Evolutionary conservation across 2,113 vertebrate species (phyloP).

Genomic region (Oceanodroma tethys): DNA sequence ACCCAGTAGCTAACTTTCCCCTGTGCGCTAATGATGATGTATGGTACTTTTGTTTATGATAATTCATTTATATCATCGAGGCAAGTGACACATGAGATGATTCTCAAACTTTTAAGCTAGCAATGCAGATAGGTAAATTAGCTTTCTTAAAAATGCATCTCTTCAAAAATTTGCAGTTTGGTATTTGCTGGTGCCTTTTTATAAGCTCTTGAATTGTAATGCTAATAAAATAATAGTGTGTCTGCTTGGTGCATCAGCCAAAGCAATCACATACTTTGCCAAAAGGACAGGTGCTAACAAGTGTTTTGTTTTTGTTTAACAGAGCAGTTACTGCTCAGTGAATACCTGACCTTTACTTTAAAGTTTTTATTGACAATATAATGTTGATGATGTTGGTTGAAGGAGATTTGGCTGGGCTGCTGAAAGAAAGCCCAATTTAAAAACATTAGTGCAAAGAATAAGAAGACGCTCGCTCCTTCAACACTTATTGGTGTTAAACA

Average conservation of each 20-base stretch:
- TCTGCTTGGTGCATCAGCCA: neutral
- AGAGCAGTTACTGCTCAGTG: neutral
- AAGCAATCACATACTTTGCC: neutral
- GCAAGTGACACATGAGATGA: neutral
- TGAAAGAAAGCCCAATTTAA: neutral
- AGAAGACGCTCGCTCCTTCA: neutral
- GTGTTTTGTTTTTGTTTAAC: slow-evolving; percentile 27
- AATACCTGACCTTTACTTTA: slow-evolving; percentile 2
- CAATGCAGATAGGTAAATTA: neutral
- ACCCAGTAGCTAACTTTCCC: neutral
- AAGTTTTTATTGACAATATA: neutral
- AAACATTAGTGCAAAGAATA: neutral
- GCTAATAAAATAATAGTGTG: neutral
- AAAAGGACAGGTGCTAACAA: slow-evolving; percentile 5
- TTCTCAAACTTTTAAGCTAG: neutral
- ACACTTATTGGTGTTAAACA: neutral
- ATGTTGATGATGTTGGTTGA: neutral
- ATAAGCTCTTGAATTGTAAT: neutral
- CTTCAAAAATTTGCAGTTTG: neutral
- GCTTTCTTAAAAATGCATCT: neutral
- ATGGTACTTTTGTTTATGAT: slow-evolving; percentile 5
- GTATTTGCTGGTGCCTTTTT: neutral
- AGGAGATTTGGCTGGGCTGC: neutral
- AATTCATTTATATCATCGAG: neutral
- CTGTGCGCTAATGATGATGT: neutral